Evolutionary conservation across 2,888 invertebrate species (phyloP), one percentile per base, ranked within the genome.

Genomic region (Clepsis dumicolana): DNA sequence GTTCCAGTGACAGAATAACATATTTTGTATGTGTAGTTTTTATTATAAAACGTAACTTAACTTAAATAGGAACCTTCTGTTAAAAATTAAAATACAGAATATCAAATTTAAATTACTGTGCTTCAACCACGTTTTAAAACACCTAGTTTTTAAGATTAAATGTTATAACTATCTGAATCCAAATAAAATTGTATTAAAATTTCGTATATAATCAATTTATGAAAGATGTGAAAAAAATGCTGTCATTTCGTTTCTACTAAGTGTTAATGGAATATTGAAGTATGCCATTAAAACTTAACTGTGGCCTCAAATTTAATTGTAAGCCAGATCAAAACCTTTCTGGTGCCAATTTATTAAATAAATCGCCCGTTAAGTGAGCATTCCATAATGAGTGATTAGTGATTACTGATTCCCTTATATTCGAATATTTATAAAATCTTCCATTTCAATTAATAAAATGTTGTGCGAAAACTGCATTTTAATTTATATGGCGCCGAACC

Each of bases 1-100:
- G 56, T 63, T 67, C 56, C 56, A 63, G 50, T 56, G 38, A 24
- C 56, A 57, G 44, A 66, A 62, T 48, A 27, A 67, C 48, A 27
- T 67, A 67, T 67, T 67, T 67, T 67, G 56, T 67, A 67, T 52
- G 50, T 67, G 18, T 18, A 44, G 18, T 25, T 21, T 67, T 62
- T 67, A 57, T 56, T 48, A 61, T 32, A 29, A 56, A 32, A 18
- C 14, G 60, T 48, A 48, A 21, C 21, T 21, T 12, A 48, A 48
- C 14, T 29, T 29, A 44, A n/a, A n/a, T n/a, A n/a, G n/a, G n/a
- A n/a, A n/a, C n/a, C 2, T 32, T 32, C 32, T 32, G 12, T 1
- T 8, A 8, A 10, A 32, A 32, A n/a, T 65, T 24, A 48, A 27
- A 12, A 32, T 4, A 54, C 24, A n/a, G 3, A n/a, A 21, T 21